Evolutionary conservation across 2,113 vertebrate species (phyloP), one percentile per base, ranked within the genome.

Genomic region (Chaetodon auriga): DNA sequence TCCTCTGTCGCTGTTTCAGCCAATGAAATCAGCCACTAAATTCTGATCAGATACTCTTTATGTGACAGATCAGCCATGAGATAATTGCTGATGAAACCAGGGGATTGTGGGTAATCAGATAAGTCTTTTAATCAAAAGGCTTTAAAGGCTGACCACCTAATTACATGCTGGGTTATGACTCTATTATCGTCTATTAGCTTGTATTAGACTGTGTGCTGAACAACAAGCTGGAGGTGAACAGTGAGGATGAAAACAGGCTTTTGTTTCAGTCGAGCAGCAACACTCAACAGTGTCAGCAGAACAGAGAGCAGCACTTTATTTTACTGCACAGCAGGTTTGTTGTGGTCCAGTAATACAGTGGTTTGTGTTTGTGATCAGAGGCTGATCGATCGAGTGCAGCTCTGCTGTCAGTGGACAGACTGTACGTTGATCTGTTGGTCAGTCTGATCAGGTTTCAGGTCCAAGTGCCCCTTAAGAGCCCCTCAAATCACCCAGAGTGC

Each of bases 41-140:
- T 43, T 75, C 53, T 48, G 43, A 85, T 87, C 60, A 36, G 68
- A 74, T 57, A 23, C 38, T 78, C 54, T 71, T 45, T 65, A 38
- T 68, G 70, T 63, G 77, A 71, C 69, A 41, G 66, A 83, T 76
- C 66, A 43, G 43, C 21, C 41, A 69, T 4, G 41, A 74, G 25
- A 84, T 80, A 84, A 90, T 68, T 84, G 78, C 41, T 55, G 75
- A 73, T 88, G 66, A 84, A 79, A 86, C 68, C 66, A 8, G 61
- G 62, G 63, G 41, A 62, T 80, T 84, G 78, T 84, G 75, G 83
- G 71, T 79, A 77, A 86, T 84, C 70, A 71, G 78, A 88, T 84
- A 77, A 70, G 10, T 78, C 16, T 70, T 63, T 43, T 85, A 79
- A 86, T 90, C 62, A 74, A 57, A 69, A 72, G 65, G 80, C 68